Percentiles rank a stretch among this genome's conserved stretches.
Conservation (phyloP, 2,113 vertebrate genomes). For the Nipponia nippon region DNA sequence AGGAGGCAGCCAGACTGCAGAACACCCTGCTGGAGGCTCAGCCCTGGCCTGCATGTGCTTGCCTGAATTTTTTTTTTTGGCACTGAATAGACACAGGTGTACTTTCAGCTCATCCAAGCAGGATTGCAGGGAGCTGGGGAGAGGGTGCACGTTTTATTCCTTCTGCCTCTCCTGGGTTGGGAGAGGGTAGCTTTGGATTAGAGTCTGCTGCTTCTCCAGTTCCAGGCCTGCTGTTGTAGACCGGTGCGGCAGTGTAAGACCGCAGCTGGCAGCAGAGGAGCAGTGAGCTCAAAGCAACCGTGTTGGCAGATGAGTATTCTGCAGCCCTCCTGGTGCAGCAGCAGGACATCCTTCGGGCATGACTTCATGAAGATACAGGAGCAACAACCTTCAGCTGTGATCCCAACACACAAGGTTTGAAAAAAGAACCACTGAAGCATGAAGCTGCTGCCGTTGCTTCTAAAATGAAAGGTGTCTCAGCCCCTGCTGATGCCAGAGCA, state of each 20-base stretch:
- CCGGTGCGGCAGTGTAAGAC: accelerated
- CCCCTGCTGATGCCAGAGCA: accelerated
- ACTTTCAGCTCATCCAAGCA: not conserved
- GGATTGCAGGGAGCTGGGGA: not conserved
- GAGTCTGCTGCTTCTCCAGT: not conserved
- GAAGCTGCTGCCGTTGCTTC: not conserved
- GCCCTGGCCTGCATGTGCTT: not conserved
- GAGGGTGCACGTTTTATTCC: not conserved
- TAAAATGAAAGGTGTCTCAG: not conserved
- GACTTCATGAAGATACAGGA: not conserved
- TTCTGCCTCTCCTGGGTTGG: not conserved
- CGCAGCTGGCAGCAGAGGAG: not conserved
- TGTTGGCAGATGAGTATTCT: too few relatives aligned
- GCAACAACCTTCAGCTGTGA: not conserved
- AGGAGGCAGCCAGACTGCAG: not conserved
- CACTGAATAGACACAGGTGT: not conserved
- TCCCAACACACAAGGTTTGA: not conserved
- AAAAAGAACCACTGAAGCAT: not conserved
- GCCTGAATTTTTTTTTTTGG: not conserved
- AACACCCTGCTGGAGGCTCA: accelerated
- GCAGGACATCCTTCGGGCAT: not conserved
- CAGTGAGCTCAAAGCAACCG: not conserved
- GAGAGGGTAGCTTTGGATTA: not conserved
- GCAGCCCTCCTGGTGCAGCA: too few relatives aligned
- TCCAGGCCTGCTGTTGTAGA: not conserved